Percentiles rank a stretch among this genome's conserved stretches.
phyloP scores from a whole-genome alignment of 92 coral and sea anemone genomes.

The Paragorgia papillata region DNA sequence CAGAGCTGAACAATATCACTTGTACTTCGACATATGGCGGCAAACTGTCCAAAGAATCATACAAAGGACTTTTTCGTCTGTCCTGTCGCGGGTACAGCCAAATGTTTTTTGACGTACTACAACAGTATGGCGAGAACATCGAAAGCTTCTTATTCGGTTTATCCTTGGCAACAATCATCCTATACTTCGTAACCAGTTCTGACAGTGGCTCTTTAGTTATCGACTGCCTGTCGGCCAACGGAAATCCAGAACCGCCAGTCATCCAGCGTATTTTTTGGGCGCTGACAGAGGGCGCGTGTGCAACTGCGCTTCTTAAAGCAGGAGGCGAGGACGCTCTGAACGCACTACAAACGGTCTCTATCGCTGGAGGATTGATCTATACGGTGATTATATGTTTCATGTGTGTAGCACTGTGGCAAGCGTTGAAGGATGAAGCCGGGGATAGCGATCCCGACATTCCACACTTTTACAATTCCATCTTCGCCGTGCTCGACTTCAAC shows the following conservation, averaged over 20 bases:
- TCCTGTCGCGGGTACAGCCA: slow-evolving; percentile 69
- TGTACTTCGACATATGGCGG: slow-evolving; percentile 77
- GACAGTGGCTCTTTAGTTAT: slow-evolving; percentile 42
- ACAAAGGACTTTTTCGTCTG: slow-evolving; percentile 67
- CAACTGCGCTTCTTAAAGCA: slow-evolving; percentile 74
- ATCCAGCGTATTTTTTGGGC: slow-evolving; percentile 42
- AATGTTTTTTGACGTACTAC: slow-evolving; percentile 78
- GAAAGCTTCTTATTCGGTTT: slow-evolving; percentile 23
- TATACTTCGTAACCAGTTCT: slow-evolving; percentile 41
- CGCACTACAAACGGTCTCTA: slow-evolving; percentile 73
- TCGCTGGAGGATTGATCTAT: slow-evolving; percentile 69
- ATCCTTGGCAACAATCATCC: slow-evolving; percentile 39
- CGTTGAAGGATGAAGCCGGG: slow-evolving; percentile 61
- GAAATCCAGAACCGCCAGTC: slow-evolving; percentile 37
- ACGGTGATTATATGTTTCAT: slow-evolving; percentile 68
- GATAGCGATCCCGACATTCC: slow-evolving; percentile 68
- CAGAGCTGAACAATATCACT: slow-evolving; percentile 62
- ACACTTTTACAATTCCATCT: slow-evolving; percentile 63
- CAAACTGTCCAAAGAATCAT: slow-evolving; percentile 47
- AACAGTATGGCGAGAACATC: slow-evolving; percentile 63
- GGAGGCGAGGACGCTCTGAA: slow-evolving; percentile 68
- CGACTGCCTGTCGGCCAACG: slow-evolving; percentile 43
- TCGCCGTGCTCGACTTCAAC: slow-evolving; percentile 65
- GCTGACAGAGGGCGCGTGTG: slow-evolving; percentile 48
- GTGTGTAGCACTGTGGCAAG: slow-evolving; percentile 76